phyloP scores from a whole-genome alignment of 2,888 invertebrate species.

The Patella depressa region DNA sequence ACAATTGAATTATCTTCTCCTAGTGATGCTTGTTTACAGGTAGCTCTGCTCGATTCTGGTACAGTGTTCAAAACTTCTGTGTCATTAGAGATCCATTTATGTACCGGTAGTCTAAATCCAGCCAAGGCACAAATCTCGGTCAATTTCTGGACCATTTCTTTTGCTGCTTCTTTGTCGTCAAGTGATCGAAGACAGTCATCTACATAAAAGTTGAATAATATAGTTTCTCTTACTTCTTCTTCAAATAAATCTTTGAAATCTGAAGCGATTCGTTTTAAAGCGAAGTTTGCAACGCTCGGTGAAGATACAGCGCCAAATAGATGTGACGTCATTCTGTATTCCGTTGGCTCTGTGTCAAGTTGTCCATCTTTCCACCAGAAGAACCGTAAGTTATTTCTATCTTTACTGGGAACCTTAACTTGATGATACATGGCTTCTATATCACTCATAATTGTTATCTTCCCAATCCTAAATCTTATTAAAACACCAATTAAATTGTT shows the following conservation, averaged over 20 bases:
- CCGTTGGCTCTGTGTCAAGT: too few species aligned
- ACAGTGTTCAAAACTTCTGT: conserved; percentile 35
- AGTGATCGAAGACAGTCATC: conserved; percentile 29
- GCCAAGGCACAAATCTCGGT: conserved; percentile 12
- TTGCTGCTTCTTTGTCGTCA: background rate
- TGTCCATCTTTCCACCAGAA: too few species aligned
- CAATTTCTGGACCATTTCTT: background rate
- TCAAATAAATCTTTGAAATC: background rate
- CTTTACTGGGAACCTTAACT: too few species aligned
- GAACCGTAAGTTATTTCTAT: too few species aligned
- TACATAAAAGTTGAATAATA: conserved; percentile 26
- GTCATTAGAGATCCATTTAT: conserved; percentile 38
- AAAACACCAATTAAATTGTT: too few species aligned
- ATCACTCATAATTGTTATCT: too few species aligned
- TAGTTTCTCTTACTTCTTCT: conserved; percentile 12
- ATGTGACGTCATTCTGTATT: too few species aligned
- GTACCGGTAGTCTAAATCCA: conserved; percentile 32
- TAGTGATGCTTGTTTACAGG: conserved; percentile 7
- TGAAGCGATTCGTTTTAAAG: conserved; percentile 9
- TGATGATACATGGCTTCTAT: too few species aligned
- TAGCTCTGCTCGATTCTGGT: conserved; percentile 29
- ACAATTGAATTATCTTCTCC: too few species aligned
- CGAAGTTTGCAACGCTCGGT: conserved; percentile 22
- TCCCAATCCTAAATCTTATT: too few species aligned
- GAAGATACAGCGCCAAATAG: too few species aligned